Evolutionary conservation across 1,140 invertebrate genomes (phyloP), one percentile per base, ranked within the genome.

Genomic region (Ridgeia piscesae): DNA sequence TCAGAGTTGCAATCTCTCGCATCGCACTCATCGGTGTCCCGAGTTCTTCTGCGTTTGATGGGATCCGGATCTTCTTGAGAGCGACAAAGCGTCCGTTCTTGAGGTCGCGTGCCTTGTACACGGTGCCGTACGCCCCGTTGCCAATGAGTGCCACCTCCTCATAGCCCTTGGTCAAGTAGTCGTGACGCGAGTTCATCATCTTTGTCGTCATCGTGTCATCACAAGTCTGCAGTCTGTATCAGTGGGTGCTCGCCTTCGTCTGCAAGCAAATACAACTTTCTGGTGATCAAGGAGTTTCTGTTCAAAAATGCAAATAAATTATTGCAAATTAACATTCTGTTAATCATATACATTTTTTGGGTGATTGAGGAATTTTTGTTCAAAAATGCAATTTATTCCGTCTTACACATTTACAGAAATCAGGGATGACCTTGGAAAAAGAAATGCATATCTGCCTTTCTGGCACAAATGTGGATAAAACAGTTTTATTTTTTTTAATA

Each of bases 11-110:
- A 94, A 99, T 99, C 96, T 99, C 98, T 35, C 98, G 96, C 93
- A 99, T 97, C 8, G 98, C 98, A 42, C 98, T 99, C n/a, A 98
- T 98, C 33, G 99, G 98, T 33, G 99, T 98, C 17, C 98, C 98
- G 58, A 77, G 58, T 96, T 94, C 94, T 35, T 95, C 95, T 11
- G 94, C 21, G 97, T 97, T 96, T 98, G 98, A 95, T 97, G 94
- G 94, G 92, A 96, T 94, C 33, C 98, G 97, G 93, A 99, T 99
- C 97, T 98, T 98, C 96, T 99, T 99, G 88, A 99, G 96, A 0
- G 99, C 99, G 31, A 99, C 98, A 96, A 98, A 97, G 95, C 98
- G 97, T 50, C 98, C 98, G 14, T 95, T 94, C 92, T 95, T 94
- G 14, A 94, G 92, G 93, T 96, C 96, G 27, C 94, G 89, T n/a